Conservation (phyloP, 2,888 invertebrate genomes). For the Odontomyia ornata region DNA sequence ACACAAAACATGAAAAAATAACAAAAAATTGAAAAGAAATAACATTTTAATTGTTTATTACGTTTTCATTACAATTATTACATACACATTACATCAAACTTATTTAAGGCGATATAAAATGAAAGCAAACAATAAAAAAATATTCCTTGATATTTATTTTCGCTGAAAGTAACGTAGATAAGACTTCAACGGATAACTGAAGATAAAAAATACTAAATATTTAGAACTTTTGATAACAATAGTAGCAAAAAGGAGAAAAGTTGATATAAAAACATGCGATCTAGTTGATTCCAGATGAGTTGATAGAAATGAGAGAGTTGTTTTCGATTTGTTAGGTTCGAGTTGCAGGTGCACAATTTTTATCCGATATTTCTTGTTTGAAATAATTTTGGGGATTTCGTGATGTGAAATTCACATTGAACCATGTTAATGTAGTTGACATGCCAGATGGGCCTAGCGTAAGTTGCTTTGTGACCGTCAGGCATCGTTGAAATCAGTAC, state of each 20-base stretch:
- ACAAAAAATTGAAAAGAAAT: conserved; percentile 31
- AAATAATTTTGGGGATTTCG: background rate
- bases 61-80: conserved; percentile 38
- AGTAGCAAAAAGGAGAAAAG: background rate
- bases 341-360: conserved; percentile 27
- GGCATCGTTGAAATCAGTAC: background rate
- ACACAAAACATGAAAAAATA: conserved; percentile 1
- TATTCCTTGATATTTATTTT: conserved; percentile 38
- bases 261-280: background rate
- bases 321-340: background rate
- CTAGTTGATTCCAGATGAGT: conserved; percentile 14
- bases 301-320: background rate
- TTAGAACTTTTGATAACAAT: conserved; percentile 37
- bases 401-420: background rate
- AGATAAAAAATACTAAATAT: conserved; percentile 3
- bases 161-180: conserved; percentile 32
- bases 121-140: conserved; percentile 25
- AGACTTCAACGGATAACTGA: conserved; percentile 25
- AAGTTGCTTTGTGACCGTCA: background rate
- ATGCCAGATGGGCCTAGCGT: background rate
- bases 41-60: conserved; percentile 27
- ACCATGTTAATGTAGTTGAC: background rate
- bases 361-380: conserved; percentile 13
- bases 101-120: conserved; percentile 30
- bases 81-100: conserved; percentile 26